These are phyloP conservation scores for Pyrochroa serraticornis DNA, from an alignment of 2,888 invertebrate species.

Conservation along the genomic window DNA sequence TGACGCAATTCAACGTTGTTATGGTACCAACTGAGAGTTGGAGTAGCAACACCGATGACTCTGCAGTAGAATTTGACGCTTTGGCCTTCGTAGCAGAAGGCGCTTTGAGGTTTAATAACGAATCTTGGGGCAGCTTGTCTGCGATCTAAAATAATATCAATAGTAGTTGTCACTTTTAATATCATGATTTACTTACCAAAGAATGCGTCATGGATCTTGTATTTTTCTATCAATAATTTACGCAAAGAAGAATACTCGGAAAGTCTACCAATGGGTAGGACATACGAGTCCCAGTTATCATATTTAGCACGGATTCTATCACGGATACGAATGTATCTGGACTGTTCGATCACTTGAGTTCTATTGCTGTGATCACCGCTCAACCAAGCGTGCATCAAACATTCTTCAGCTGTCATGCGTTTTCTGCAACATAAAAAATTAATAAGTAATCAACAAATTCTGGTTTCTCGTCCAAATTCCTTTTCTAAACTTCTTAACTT, in stretches of 20 bases:
- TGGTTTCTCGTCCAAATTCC: too few species aligned
- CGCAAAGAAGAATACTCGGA: conserved; percentile 97
- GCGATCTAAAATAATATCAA: conserved; percentile 70
- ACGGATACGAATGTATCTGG: conserved; percentile 85
- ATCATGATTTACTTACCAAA: conserved; percentile 69
- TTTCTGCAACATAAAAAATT: conserved; percentile 65
- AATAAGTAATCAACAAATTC: not conserved
- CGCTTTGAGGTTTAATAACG: conserved; percentile 94
- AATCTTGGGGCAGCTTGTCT: conserved; percentile 98
- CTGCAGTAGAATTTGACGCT: conserved; percentile 97
- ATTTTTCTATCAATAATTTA: conserved; percentile 94
- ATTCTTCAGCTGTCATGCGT: conserved; percentile 98
- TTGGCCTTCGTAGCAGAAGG: conserved; percentile 96
- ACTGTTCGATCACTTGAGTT: conserved; percentile 80
- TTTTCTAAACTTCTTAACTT: too few species aligned
- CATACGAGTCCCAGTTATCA: conserved; percentile 80
- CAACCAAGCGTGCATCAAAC: conserved; percentile 93
- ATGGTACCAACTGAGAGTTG: conserved; percentile 94
- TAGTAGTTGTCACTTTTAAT: conserved; percentile 2
- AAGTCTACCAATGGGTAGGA: conserved; percentile 93
- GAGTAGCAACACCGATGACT: conserved; percentile 92
- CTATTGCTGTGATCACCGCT: conserved; percentile 81
- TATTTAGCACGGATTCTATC: conserved; percentile 86
- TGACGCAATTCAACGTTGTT: conserved; percentile 93
- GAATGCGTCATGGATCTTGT: conserved; percentile 93